Evolutionary conservation across 2,797 vertebrate genomes (phyloP).

Genomic region (Pseudochirops cupreus): DNA sequence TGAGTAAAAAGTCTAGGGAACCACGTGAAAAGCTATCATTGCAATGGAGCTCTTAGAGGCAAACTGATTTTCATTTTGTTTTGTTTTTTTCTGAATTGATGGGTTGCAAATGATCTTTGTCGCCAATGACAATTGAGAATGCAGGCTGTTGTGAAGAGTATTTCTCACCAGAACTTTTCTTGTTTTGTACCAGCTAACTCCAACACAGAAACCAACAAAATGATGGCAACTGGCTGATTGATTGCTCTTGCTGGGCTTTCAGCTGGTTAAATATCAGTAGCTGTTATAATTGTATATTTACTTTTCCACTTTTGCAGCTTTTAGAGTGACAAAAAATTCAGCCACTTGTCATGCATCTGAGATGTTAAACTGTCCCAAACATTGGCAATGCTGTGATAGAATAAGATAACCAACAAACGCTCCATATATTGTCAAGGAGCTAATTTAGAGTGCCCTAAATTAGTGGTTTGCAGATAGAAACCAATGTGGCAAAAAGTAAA

Average conservation of each 20-base stretch:
- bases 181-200: neutral
- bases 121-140: neutral
- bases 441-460: constrained; percentile 61
- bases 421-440: neutral
- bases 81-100: neutral
- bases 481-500: neutral
- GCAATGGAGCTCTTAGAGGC: neutral
- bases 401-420: constrained; percentile 35
- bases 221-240: neutral
- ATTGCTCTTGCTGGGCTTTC: constrained; percentile 44
- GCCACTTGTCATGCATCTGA: constrained; percentile 46
- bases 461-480: constrained; percentile 31
- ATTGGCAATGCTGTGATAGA: constrained; percentile 35
- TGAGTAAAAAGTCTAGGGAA: neutral
- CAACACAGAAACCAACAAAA: constrained; percentile 46
- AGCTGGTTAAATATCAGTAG: constrained; percentile 50
- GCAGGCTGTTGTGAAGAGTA: neutral
- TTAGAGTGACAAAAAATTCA: constrained; percentile 36
- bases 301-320: constrained; percentile 63
- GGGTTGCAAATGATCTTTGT: neutral
- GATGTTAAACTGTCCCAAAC: constrained; percentile 68
- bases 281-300: constrained; percentile 64
- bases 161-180: constrained; percentile 30
- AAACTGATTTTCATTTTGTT: neutral
- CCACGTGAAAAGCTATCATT: neutral